Base-by-base conservation (phyloP, 1,140 invertebrate species). In the Centruroides sculpturatus region DNA sequence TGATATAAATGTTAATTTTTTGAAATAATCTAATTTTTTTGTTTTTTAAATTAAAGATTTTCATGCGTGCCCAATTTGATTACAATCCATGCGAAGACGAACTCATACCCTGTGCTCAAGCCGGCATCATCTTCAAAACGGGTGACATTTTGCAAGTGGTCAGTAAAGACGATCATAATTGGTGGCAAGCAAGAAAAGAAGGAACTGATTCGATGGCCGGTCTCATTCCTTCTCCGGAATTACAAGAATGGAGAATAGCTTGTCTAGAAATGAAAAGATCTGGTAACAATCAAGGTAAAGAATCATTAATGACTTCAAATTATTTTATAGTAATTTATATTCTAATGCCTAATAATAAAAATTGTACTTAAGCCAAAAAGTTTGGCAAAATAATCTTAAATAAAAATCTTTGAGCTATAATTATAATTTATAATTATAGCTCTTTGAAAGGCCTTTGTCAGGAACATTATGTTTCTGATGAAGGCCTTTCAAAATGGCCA, bases 11-110 rank as follows among this genome's bases (percentile, higher is more conserved):
- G 9, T 49, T 49, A n/a, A 1, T 49, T 49, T 49, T n/a, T 49
- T 49, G 9, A 10, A 49, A 49, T 49, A 49, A 49, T 49, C 0
- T 23, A 23, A 23, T 23, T n/a, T n/a, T n/a, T 23, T 23, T 23
- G 0, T 23, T 23, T 3, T 53, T 51, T 47, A 35, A 4, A 11
- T 11, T 13, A 49, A 80, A 97, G 92, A 98, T 98, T 74, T 98
- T 95, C 78, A 94, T 99, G 58, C 83, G 92, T 73, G 93, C 94
- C 59, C 92, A 98, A 78, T 99, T 98, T 77, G 91, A 97, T 77
- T 99, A 98, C 75, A 90, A 98, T 79, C 95, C 96, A 23, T 75
- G 91, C 68, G 89, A 98, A 71, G 96, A 99, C 77, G 94, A 98
- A 71, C 78, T 98, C 64, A 98, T 98, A 76, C 96, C 96, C 6